Evolutionary conservation across 2,797 vertebrate species (phyloP).

Genomic region (Tauraco hartlaubi): DNA sequence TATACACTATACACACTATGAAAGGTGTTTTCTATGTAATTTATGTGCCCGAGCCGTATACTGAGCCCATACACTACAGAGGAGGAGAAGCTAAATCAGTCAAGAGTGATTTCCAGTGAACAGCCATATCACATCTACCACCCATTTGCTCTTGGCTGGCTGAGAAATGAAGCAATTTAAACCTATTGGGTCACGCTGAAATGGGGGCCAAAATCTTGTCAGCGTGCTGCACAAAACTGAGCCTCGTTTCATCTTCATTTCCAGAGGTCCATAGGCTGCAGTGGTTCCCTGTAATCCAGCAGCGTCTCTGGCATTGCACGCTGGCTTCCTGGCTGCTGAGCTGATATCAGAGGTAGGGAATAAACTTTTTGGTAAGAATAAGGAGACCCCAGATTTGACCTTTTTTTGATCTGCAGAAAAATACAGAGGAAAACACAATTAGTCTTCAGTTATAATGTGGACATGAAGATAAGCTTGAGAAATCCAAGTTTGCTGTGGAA

Average conservation of each 20-base stretch:
- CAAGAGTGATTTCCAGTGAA: slow-evolving; percentile 62
- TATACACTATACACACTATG: neutral
- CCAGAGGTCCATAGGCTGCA: neutral
- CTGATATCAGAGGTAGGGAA: neutral
- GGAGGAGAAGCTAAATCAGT: slow-evolving; percentile 65
- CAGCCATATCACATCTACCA: slow-evolving; percentile 52
- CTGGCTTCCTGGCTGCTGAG: neutral
- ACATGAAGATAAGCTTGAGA: slow-evolving; percentile 48
- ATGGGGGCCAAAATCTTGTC: slow-evolving; percentile 41
- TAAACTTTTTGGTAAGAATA: neutral
- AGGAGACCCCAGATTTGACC: neutral
- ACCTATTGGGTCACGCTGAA: slow-evolving; percentile 51
- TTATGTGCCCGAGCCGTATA: slow-evolving; percentile 46
- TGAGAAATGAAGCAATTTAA: slow-evolving; percentile 71
- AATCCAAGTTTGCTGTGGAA: slow-evolving; percentile 43
- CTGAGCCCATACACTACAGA: neutral
- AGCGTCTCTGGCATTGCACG: neutral
- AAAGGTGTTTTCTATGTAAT: slow-evolving; percentile 35
- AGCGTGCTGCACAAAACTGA: neutral
- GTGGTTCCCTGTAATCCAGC: neutral
- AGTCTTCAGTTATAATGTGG: slow-evolving; percentile 7
- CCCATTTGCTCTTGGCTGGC: slow-evolving; percentile 60
- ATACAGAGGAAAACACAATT: neutral
- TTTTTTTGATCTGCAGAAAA: neutral
- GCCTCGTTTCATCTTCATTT: slow-evolving; percentile 49